Percentiles rank a stretch among this genome's conserved stretches.
These are phyloP conservation scores for Ascaphus truei DNA, from an alignment of 2,113 vertebrate species.

Conservation along the genomic window DNA sequence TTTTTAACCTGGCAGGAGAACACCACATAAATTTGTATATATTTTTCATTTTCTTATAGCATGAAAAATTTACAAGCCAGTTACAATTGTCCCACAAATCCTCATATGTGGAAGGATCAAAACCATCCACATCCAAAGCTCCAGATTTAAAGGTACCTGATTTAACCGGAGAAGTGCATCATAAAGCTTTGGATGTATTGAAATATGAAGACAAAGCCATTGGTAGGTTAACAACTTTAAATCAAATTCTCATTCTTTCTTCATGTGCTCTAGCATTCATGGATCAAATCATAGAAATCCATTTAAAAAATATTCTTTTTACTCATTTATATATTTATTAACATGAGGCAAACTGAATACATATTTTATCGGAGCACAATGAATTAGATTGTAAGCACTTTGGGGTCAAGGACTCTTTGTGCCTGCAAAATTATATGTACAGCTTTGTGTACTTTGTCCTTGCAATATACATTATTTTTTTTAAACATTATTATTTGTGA, in stretches of 20 bases:
- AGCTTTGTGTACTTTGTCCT: too few species aligned
- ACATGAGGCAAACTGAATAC: too few species aligned
- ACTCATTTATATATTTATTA: too few species aligned
- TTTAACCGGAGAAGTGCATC: slow-evolving; percentile 52
- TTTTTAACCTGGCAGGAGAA: background rate
- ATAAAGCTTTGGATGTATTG: slow-evolving; percentile 67
- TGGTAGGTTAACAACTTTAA: slow-evolving; percentile 59
- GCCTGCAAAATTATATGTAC: too few species aligned
- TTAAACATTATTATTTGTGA: too few species aligned
- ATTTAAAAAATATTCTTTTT: too few species aligned
- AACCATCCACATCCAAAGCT: slow-evolving; percentile 62
- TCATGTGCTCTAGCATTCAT: too few species aligned
- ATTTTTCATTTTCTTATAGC: slow-evolving; percentile 59
- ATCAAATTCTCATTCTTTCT: slow-evolving; percentile 2
- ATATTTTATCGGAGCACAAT: too few species aligned
- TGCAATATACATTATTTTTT: too few species aligned
- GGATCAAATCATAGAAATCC: too few species aligned
- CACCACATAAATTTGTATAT: background rate
- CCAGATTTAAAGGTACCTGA: slow-evolving; percentile 61
- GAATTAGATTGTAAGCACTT: too few species aligned
- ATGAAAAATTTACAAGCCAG: slow-evolving; percentile 97
- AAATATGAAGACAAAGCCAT: slow-evolving; percentile 79
- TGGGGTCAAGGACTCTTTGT: too few species aligned
- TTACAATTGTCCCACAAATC: slow-evolving; percentile 88
- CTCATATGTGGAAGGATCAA: slow-evolving; percentile 68